Percentiles rank a stretch among this genome's conserved stretches.
phyloP scores from a whole-genome alignment of 2,888 invertebrate genomes.

The Agrotis ipsilon region DNA sequence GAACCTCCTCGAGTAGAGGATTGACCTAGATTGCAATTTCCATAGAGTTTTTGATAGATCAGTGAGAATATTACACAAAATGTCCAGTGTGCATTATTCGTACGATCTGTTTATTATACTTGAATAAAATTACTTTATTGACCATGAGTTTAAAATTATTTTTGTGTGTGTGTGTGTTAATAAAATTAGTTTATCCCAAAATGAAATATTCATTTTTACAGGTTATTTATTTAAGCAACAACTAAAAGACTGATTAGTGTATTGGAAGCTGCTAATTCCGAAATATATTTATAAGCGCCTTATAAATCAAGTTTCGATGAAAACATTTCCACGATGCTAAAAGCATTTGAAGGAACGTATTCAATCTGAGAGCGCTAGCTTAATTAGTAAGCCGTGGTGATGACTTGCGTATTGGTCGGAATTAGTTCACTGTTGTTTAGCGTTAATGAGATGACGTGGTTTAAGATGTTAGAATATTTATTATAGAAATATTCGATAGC shows the following conservation, averaged over 20 bases:
- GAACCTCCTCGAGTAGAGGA: constrained; percentile 13
- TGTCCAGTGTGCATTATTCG: not conserved
- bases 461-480: not conserved
- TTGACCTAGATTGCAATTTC: constrained; percentile 24
- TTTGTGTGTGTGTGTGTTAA: too few species aligned
- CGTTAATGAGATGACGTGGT: constrained; percentile 26
- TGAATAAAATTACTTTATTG: not conserved
- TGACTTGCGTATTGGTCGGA: constrained; percentile 43
- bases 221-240: too few species aligned
- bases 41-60: not conserved
- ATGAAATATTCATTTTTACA: not conserved
- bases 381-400: constrained; percentile 42
- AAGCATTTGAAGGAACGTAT: constrained; percentile 51
- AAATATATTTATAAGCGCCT: constrained; percentile 2
- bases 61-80: constrained; percentile 2
- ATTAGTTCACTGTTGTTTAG: constrained; percentile 31
- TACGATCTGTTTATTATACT: not conserved
- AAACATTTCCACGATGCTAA: constrained; percentile 29
- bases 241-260: too few species aligned
- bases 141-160: not conserved
- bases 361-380: constrained; percentile 42
- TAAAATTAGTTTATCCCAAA: too few species aligned
- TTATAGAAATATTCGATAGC: not conserved
- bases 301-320: constrained; percentile 22
- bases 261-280: not conserved